phyloP scores from a whole-genome alignment of 2,113 vertebrate genomes.

The Triplophysa tibetana region DNA sequence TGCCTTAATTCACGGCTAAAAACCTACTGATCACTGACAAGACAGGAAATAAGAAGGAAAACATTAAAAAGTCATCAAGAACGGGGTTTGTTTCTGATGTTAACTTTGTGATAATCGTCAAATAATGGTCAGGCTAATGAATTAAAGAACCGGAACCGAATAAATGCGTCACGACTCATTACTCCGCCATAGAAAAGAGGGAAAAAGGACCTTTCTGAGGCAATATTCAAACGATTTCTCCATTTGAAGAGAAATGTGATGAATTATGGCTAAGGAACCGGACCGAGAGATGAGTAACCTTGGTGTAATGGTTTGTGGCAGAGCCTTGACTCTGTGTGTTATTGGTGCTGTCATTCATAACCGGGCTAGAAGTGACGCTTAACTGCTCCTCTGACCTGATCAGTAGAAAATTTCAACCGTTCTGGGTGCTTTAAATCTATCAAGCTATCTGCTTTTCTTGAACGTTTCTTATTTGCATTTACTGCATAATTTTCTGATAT shows the following conservation, averaged over 20 bases:
- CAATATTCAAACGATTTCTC: constrained; percentile 25
- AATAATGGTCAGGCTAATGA: constrained; percentile 58
- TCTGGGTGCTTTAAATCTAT: neutral
- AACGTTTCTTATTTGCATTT: too few relatives aligned
- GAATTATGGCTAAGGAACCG: constrained; percentile 31
- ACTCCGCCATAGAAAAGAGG: constrained; percentile 35
- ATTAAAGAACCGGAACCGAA: constrained; percentile 52
- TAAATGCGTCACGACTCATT: constrained; percentile 55
- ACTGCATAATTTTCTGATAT: too few relatives aligned
- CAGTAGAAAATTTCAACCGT: neutral
- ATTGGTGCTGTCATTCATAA: constrained; percentile 43
- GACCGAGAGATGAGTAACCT: constrained; percentile 36
- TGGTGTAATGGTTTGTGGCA: constrained; percentile 40
- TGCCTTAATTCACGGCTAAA: constrained; percentile 40
- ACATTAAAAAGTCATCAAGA: constrained; percentile 60
- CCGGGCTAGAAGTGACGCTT: constrained; percentile 7
- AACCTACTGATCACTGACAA: constrained; percentile 37
- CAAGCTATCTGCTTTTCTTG: neutral
- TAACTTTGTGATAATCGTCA: constrained; percentile 54
- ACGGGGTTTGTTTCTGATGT: constrained; percentile 39
- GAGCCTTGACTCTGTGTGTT: constrained; percentile 37
- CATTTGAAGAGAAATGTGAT: constrained; percentile 28
- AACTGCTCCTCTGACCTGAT: constrained; percentile 10
- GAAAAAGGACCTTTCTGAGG: constrained; percentile 32
- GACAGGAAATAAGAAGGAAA: constrained; percentile 8